Evolutionary conservation across 2,113 vertebrate genomes (phyloP).

Genomic region (Megalops atlanticus): DNA sequence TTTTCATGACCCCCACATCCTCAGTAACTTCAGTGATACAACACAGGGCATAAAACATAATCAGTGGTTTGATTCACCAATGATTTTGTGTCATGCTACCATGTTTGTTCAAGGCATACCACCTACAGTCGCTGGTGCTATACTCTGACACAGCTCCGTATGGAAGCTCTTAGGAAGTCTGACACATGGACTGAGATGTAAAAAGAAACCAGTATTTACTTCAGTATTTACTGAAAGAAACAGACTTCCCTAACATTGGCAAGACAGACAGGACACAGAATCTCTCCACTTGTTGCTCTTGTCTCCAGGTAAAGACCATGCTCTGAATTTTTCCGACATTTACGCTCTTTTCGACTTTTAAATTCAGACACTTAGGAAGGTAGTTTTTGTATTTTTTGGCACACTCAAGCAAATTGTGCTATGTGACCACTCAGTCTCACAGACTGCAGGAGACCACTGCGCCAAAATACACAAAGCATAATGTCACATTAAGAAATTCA

Average conservation of each 20-base stretch:
- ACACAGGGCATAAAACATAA: too few species aligned
- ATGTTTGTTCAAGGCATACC: too few species aligned
- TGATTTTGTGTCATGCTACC: too few species aligned
- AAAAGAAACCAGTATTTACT: background rate
- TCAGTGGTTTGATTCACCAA: too few species aligned
- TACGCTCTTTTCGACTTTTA: background rate
- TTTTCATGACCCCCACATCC: too few species aligned
- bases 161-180: too few species aligned
- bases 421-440: background rate
- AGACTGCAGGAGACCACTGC: background rate
- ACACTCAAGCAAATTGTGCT: background rate
- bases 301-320: background rate
- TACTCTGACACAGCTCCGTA: too few species aligned
- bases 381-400: background rate
- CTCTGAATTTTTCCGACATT: background rate
- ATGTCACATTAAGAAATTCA: background rate
- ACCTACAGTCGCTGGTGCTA: too few species aligned
- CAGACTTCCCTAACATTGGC: background rate
- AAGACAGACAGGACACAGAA: background rate
- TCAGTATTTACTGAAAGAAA: too few species aligned
- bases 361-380: background rate
- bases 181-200: too few species aligned
- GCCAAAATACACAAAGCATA: background rate
- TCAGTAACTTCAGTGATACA: too few species aligned
- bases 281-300: background rate